These are phyloP conservation scores for Catonia carolina DNA, from an alignment of 2,888 invertebrate genomes.

Conservation along the genomic window DNA sequence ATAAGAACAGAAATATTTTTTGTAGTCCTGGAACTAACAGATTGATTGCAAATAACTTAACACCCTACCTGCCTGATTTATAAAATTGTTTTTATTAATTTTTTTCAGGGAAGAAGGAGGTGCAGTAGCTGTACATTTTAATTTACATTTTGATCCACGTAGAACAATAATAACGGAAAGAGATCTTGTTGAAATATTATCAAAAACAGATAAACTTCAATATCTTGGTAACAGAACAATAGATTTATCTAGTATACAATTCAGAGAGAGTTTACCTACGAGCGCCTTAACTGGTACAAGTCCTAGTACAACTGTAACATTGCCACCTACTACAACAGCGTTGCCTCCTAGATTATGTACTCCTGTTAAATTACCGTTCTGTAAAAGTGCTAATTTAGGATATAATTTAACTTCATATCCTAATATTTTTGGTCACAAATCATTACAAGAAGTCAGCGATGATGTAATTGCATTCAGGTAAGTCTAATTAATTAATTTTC, in stretches of 20 bases:
- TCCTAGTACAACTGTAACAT: slow-evolving; percentile 21
- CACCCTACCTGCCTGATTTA: too few relatives aligned
- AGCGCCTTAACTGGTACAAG: slow-evolving; percentile 13
- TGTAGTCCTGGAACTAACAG: too few relatives aligned
- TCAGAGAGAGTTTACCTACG: slow-evolving; percentile 47
- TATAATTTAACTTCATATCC: slow-evolving; percentile 81
- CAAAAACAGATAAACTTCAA: slow-evolving; percentile 45
- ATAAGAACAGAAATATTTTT: too few relatives aligned
- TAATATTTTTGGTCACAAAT: slow-evolving; percentile 64
- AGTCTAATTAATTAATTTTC: slow-evolving; percentile 14
- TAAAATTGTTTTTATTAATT: too few relatives aligned
- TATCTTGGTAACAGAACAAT: slow-evolving; percentile 59
- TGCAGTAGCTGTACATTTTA: slow-evolving; percentile 76
- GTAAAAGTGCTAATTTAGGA: slow-evolving; percentile 51
- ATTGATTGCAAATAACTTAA: too few relatives aligned
- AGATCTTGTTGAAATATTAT: slow-evolving; percentile 59
- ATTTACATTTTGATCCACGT: slow-evolving; percentile 75
- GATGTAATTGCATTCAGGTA: slow-evolving; percentile 69
- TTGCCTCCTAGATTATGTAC: slow-evolving; percentile 60
- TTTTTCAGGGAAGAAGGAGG: slow-evolving; percentile 55
- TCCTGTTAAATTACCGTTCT: slow-evolving; percentile 59
- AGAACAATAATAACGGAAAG: slow-evolving; percentile 50
- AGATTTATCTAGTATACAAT: slow-evolving; percentile 57
- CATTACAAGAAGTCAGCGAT: slow-evolving; percentile 57
- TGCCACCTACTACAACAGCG: slow-evolving; percentile 41